Evolutionary conservation across 2,888 invertebrate species (phyloP), one percentile per base, ranked within the genome.

Genomic region (Sycophila texana): DNA sequence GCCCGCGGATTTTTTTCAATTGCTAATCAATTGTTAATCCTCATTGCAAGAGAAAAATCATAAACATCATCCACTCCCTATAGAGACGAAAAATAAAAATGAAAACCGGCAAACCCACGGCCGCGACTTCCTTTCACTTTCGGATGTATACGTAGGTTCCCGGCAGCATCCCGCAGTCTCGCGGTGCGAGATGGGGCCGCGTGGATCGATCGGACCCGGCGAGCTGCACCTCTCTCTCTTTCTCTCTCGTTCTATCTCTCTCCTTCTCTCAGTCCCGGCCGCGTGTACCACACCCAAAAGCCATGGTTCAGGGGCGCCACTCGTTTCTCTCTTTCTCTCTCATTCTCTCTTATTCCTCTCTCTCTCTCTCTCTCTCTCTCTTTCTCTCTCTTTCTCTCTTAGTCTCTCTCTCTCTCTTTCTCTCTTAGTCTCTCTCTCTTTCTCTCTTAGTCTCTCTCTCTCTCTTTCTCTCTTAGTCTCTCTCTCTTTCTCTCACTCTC

Each of bases 231-330:
- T 66, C 49, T 66, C 66, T 66, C 66, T 67, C 53, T 67, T 51
- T 63, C 49, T 49, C n/a, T 66, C 65, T 63, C 63, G n/a, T 26
- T 26, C 13, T 18, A 1, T 14, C 55, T 67, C 18, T 55, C 71
- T 71, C 47, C 49, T 20, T 39, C 58, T 47, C 13, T 53, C 60
- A 1, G 22, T 60, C 13, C 60, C 20, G 53, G 51, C 67, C 26
- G 67, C 22, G 67, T 30, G 51, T 53, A 68, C 71, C 77, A 72
- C 72, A 66, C 72, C 72, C 77, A 72, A 65, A 65, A 66, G 66
- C 55, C 18, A 5, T 51, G 65, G 12, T 18, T 1, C 26, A 58
- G 72, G 68, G 65, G 67, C 57, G 55, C 26, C 26, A 26, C 26
- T 26, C 26, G 26, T 26, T 26, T n/a, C n/a, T n/a, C n/a, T n/a